These are phyloP conservation scores for Coendou prehensilis DNA, from an alignment of 2,797 vertebrate genomes.

Conservation along the genomic window DNA sequence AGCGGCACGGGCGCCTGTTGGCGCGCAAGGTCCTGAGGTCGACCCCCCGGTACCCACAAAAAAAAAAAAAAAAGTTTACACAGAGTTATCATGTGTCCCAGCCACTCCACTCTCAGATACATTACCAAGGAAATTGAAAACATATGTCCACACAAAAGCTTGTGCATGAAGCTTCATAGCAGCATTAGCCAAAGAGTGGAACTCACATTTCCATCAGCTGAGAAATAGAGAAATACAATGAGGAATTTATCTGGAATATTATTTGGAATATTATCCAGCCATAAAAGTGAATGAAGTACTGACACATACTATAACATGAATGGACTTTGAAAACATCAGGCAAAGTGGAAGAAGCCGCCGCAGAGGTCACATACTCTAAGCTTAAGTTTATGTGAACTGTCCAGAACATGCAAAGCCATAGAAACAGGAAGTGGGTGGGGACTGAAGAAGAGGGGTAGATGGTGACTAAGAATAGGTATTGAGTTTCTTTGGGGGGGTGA, in stretches of 20 bases:
- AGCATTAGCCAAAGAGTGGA: background rate
- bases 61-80: background rate
- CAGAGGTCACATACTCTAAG: background rate
- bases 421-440: background rate
- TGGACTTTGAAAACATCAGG: background rate
- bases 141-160: background rate
- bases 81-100: background rate
- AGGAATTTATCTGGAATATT: background rate
- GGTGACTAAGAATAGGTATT: background rate
- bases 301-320: background rate
- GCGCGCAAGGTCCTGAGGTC: no score
- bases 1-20: no score
- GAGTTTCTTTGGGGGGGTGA: background rate
- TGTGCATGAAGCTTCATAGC: background rate
- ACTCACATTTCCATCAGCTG: background rate
- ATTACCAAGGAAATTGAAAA: conserved; percentile 34
- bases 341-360: background rate
- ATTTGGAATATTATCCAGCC: conserved; percentile 24
- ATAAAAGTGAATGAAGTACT: background rate
- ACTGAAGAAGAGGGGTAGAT: background rate
- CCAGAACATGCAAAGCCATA: background rate
- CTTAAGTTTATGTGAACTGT: background rate
- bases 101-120: background rate
- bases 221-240: background rate
- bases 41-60: no score